Conservation (phyloP, 2,113 vertebrate species). For the Onychostoma macrolepis region DNA sequence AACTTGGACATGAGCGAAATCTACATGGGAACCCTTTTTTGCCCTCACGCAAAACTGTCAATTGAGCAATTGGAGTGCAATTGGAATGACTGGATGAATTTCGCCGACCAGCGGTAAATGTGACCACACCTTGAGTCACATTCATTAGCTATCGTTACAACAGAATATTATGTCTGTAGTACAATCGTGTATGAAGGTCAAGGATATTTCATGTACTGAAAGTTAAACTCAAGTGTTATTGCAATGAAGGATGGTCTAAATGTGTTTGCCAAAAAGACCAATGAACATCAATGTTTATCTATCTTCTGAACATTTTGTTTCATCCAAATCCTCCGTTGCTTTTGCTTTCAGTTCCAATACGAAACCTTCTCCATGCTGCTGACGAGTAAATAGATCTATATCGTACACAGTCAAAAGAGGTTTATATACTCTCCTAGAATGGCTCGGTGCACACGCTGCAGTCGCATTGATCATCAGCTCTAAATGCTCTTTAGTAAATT, state of each 20-base stretch:
- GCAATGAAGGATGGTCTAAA: constrained; percentile 15
- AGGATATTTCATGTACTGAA: background rate
- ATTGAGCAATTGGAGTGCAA: too few species aligned
- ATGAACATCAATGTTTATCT: background rate
- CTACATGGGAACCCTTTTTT: background rate
- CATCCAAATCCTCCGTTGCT: background rate
- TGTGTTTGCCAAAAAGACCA: constrained; percentile 29
- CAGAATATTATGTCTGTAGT: background rate
- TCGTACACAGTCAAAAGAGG: background rate
- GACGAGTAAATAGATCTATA: background rate
- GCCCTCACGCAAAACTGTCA: background rate
- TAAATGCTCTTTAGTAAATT: constrained; percentile 40
- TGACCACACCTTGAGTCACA: background rate
- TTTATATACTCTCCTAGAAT: background rate
- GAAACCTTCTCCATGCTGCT: constrained; percentile 10
- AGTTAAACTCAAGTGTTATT: background rate
- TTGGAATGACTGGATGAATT: too few species aligned
- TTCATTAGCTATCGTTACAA: too few species aligned
- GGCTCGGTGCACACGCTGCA: background rate
- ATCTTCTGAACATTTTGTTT: background rate
- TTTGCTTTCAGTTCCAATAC: background rate
- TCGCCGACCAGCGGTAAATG: too few species aligned
- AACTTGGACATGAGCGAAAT: background rate
- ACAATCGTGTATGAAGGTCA: background rate
- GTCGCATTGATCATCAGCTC: constrained; percentile 2